Evolutionary conservation across 2,888 invertebrate genomes (phyloP), one percentile per base, ranked within the genome.

Genomic region (Leptopilina syphax): DNA sequence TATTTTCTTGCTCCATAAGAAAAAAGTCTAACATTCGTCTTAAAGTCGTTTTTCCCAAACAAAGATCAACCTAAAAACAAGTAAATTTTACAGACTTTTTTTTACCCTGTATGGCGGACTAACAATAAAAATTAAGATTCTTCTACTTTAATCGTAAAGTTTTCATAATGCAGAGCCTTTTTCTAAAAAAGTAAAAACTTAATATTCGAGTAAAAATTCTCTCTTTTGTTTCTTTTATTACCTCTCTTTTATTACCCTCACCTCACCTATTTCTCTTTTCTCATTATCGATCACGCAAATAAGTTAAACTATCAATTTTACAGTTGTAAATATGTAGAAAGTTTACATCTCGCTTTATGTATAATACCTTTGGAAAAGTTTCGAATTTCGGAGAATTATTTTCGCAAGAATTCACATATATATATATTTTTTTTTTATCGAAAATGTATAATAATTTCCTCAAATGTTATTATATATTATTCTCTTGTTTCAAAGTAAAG

Each of bases 401-500:
- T 50, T 50, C 8, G 7, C 44, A 8, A 44, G 34, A 44, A 44
- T 50, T 50, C 10, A 50, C 9, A 50, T 12, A 50, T 10, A 50
- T 50, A 44, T 44, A 8, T 50, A 10, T 10, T 34, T n/a, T 2
- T 27, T 13, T 24, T 70, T 70, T 13, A 70, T 27, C 34, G 13
- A 70, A 70, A 70, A 27, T n/a, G 8, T n/a, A 73, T 41, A 41
- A 73, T 57, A 41, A 73, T 73, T 73, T 60, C 57, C 41, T 73
- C 27, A 60, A 54, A 44, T 44, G 44, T 44, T 44, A 44, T 44
- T 44, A 44, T 44, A 8, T 27, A 50, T 27, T 70, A 70, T 50
- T 70, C 34, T 57, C 57, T 57, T 73, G n/a, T 73, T 73, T 18
- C 34, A 41, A 73, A 73, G 73, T 73, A 57, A 57, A 57, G 57